Evolutionary conservation across 2,797 vertebrate species (phyloP).

Genomic region (Pangasius mekongensis): DNA sequence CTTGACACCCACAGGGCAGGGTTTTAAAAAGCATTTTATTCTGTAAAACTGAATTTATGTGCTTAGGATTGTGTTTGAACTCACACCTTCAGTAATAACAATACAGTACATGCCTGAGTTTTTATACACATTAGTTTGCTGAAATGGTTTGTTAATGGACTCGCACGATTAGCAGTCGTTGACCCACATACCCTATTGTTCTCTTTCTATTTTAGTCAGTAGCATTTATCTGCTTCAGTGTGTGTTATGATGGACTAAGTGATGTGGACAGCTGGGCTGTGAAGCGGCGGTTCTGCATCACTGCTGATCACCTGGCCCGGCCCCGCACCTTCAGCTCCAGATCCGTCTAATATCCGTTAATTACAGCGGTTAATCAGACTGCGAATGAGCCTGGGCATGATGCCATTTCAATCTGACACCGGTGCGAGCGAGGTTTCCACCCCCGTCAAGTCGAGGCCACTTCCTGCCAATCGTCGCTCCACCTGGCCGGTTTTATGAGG

Average conservation of each 20-base stretch:
- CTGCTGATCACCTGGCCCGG: slow-evolving; percentile 40
- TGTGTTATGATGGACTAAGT: slow-evolving; percentile 51
- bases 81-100: slow-evolving; percentile 12
- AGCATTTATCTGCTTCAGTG: slow-evolving; percentile 59
- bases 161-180: slow-evolving; percentile 37
- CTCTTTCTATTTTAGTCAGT: slow-evolving; percentile 51
- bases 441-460: slow-evolving; percentile 41
- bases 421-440: slow-evolving; percentile 63
- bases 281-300: slow-evolving; percentile 45
- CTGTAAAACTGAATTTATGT: neutral
- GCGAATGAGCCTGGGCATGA: slow-evolving; percentile 72
- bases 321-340: slow-evolving; percentile 43
- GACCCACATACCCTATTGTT: slow-evolving; percentile 45
- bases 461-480: slow-evolving; percentile 45
- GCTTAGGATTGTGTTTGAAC: neutral
- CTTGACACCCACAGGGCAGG: neutral
- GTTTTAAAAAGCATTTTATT: neutral
- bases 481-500: slow-evolving; percentile 52
- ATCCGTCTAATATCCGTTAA: slow-evolving; percentile 74
- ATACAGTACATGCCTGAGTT: neutral
- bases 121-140: neutral
- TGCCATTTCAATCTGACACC: slow-evolving; percentile 71
- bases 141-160: slow-evolving; percentile 46
- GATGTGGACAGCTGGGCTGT: slow-evolving; percentile 54
- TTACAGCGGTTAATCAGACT: slow-evolving; percentile 81